Base-by-base conservation (phyloP, 1,140 invertebrate genomes). In the Drosophila pectinifera region DNA sequence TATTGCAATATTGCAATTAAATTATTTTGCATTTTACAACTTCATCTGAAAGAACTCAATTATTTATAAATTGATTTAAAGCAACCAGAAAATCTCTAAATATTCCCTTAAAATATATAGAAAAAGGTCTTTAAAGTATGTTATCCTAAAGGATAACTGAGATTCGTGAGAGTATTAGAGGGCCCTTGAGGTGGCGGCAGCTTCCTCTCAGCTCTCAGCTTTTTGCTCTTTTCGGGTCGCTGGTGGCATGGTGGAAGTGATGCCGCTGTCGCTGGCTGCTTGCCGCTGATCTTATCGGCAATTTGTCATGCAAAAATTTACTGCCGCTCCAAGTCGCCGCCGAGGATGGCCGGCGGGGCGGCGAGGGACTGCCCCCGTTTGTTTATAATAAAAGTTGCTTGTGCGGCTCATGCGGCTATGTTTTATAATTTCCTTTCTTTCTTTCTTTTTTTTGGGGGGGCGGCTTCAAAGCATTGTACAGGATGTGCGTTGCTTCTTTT, bases 271-370 rank as follows among this genome's bases (percentile, higher is more conserved):
- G 73, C 61, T 45, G 46, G 64, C 64, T 55, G 67, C 68, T 79
- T 81, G 76, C 63, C 68, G 68, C 73, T 72, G 84, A 88, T 88
- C 83, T 88, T 88, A 88, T 88, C 84, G 83, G 79, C 83, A 88
- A 88, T 88, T 88, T 88, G 83, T 88, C 83, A 88, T 88, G 83
- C 84, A 88, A 88, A 88, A 89, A 89, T 88, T 88, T 89, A 86
- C 83, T 88, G 79, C 79, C 65, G 55, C 75, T 70, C 34, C 48
- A 56, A 67, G 61, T 68, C 76, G 26, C 24, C 24, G n/a, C 14
- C 11, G 24, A 22, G 14, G 43, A 13, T 16, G 26, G 16, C 34
- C 11, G 4, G 43, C 8, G 58, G 48, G 34, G 20, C 8, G 14
- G 16, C 0, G n/a, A 18, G 48, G 34, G 39, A 8, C 20, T 34